Base-by-base conservation (phyloP, 2,113 vertebrate species). In the Neolamprologus fasciatus region DNA sequence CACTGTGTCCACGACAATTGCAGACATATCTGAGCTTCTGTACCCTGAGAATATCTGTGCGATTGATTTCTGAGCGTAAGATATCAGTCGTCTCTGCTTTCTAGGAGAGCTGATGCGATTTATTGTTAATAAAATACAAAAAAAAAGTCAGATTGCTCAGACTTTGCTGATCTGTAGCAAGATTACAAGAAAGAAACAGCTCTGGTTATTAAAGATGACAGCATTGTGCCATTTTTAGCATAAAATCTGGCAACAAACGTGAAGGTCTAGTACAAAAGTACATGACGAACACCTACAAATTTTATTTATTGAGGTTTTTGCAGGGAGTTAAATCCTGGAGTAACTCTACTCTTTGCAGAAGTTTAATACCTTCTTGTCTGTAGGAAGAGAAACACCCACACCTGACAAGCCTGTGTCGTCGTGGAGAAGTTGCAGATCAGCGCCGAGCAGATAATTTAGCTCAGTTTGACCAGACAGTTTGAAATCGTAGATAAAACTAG, bases 1-100 rank as follows among this genome's bases (percentile, higher is more conserved):
- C n/a, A 17, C 89, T 90, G 92, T 89, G 91, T 93, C 93, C 94
- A 91, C 89, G 94, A 94, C 94, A 96, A 95, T 93, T 92, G 92
- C 80, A 93, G 84, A 37, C 19, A 83, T 88, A 92, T 80, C 86
- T 93, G 89, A 82, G 40, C 84, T 88, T 89, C 80, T 87, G 89
- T 82, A 81, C 42, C 73, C 87, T 89, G 84, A 57, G 87, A 91
- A 87, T 89, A 87, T 89, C 84, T 51, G 51, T 21, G 54, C 1
- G 89, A 80, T 76, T 88, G 68, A 53, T 79, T 89, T 80, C 8
- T 7, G 35, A 50, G 35, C 45, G 21, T 10, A 35, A 71, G 5
- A 31, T 40, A 37, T 79, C 55, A n/a, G n/a, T 80, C 14, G 68
- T 55, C n/a, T n/a, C 28, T 16, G 50, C 9, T 66, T 83, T 55